These are phyloP conservation scores for Anser cygnoides DNA, from an alignment of 2,113 vertebrate species.

Conservation along the genomic window DNA sequence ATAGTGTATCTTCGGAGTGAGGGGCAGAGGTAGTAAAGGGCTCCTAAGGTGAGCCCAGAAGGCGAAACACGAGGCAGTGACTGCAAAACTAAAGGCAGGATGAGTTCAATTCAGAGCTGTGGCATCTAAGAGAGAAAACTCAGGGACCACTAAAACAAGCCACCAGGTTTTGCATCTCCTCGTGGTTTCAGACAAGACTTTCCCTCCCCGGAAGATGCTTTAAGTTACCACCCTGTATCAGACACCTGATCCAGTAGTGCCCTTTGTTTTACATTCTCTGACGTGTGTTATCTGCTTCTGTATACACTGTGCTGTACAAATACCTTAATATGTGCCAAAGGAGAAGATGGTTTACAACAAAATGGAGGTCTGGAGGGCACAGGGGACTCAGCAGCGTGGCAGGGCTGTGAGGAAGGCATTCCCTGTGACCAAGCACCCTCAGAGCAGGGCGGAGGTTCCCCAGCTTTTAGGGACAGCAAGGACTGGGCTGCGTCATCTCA, in stretches of 20 bases:
- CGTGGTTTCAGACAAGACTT: fast-evolving
- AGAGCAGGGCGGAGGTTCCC: background rate
- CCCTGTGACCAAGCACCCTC: background rate
- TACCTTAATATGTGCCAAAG: background rate
- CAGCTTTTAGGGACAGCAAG: background rate
- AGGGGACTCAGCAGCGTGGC: background rate
- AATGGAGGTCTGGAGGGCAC: background rate
- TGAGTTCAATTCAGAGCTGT: background rate
- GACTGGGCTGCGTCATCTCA: background rate
- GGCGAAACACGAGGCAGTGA: background rate
- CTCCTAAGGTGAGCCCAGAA: background rate
- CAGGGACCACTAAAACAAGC: background rate
- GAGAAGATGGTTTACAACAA: background rate
- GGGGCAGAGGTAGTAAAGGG: background rate
- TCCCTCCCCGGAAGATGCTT: background rate
- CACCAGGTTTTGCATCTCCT: background rate
- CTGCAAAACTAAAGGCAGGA: background rate
- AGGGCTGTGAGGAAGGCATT: background rate
- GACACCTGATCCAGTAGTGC: background rate
- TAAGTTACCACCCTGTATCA: background rate
- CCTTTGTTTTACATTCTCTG: background rate
- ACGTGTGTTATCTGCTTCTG: background rate
- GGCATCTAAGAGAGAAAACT: background rate
- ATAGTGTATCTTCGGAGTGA: background rate
- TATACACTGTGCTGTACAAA: background rate